These are phyloP conservation scores for Torymus texanus DNA, from an alignment of 2,888 invertebrate genomes.

Conservation along the genomic window DNA sequence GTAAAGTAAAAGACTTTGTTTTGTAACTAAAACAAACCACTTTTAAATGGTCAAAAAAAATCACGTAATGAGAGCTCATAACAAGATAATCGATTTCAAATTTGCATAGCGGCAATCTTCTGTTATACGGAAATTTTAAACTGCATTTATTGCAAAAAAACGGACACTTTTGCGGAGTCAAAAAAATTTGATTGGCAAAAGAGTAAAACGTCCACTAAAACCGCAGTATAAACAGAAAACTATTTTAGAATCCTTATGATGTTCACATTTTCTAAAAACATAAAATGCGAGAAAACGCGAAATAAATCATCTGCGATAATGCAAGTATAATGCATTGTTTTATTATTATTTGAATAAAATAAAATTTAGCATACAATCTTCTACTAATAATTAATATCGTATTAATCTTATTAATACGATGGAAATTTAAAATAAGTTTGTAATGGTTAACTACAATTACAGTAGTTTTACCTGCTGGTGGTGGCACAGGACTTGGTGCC, in stretches of 20 bases:
- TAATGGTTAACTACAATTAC: slow-evolving; percentile 19
- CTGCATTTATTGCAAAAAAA: no score
- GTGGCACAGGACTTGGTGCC: slow-evolving; percentile 70
- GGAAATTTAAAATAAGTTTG: slow-evolving; percentile 3
- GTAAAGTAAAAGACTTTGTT: no score
- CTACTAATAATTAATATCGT: no score
- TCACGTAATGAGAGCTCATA: no score
- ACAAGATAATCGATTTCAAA: no score
- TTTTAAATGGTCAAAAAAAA: no score
- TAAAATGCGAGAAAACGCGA: slow-evolving; percentile 25
- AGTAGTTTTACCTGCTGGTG: slow-evolving; percentile 67
- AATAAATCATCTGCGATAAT: slow-evolving; percentile 9
- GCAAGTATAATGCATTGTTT: slow-evolving; percentile 22
- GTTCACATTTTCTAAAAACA: slow-evolving; percentile 4
- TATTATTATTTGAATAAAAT: slow-evolving; percentile 30
- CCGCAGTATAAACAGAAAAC: background rate
- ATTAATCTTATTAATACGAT: background rate
- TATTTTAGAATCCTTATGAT: background rate
- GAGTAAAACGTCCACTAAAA: no score
- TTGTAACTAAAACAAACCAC: no score
- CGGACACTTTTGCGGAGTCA: no score
- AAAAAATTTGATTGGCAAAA: no score
- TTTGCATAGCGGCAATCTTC: no score
- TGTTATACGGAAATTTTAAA: no score
- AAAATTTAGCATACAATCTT: slow-evolving; percentile 21